Evolutionary conservation across 2,797 vertebrate genomes (phyloP).

Genomic region (Anomalospiza imberbis): DNA sequence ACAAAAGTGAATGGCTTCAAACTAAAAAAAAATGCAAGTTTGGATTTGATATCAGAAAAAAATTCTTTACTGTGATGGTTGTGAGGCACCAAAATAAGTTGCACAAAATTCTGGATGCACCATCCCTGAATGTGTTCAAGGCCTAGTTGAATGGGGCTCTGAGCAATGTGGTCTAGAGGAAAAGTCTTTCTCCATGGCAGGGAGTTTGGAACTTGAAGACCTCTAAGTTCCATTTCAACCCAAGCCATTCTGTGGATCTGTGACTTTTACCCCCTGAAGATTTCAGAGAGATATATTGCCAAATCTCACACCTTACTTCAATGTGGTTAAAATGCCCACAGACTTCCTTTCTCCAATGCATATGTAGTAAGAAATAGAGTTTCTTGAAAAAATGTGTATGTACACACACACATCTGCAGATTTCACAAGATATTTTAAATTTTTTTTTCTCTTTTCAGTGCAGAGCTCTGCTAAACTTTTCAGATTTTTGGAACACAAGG

Average conservation of each 20-base stretch:
- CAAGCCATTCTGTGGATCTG: background rate
- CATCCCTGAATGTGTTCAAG: background rate
- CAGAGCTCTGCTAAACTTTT: background rate
- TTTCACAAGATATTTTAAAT: background rate
- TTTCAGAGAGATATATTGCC: background rate
- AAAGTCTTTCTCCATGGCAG: background rate
- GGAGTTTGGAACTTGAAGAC: background rate
- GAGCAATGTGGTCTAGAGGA: background rate
- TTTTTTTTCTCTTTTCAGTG: background rate
- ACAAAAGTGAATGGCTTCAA: background rate
- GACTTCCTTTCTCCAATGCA: background rate
- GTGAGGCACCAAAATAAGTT: background rate
- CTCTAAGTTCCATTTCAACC: background rate
- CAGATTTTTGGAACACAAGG: background rate
- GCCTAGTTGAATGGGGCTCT: background rate
- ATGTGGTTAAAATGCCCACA: background rate
- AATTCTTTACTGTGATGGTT: background rate
- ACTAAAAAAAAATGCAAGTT: background rate
- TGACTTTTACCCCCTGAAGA: background rate
- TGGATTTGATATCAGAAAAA: background rate
- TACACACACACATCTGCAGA: background rate
- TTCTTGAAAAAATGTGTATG: background rate
- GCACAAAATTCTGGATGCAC: fast-evolving
- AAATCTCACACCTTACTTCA: background rate
- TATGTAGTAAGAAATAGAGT: background rate